A percentile compares a stretch with the other conserved stretches of the same genome.
Conservation (phyloP, 1,140 invertebrate species). For the Pachypsylla venusta region DNA sequence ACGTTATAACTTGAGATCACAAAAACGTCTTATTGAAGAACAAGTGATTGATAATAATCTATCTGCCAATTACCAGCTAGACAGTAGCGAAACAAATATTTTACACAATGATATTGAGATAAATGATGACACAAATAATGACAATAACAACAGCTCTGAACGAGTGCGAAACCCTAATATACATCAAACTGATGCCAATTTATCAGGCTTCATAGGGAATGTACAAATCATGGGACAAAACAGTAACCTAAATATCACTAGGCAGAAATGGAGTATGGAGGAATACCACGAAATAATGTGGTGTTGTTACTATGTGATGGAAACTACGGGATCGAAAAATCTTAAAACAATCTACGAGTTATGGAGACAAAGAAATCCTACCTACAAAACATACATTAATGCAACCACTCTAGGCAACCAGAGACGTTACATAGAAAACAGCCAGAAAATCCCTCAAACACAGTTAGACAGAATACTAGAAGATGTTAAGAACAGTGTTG, state of each 20-base stretch:
- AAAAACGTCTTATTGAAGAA: no score
- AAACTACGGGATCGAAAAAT: background rate
- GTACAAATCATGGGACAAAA: slow-evolving; percentile 1
- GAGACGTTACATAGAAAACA: background rate
- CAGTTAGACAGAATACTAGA: slow-evolving; percentile 3
- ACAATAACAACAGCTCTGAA: no score
- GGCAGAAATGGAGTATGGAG: slow-evolving; percentile 4
- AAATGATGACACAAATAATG: no score
- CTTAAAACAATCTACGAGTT: background rate
- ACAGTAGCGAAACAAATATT: no score
- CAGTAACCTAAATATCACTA: background rate
- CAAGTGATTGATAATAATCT: no score
- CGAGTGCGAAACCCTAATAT: no score
- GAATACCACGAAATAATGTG: slow-evolving; percentile 1
- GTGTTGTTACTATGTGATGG: background rate
- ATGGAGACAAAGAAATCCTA: background rate
- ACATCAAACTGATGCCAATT: background rate
- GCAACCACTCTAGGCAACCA: background rate
- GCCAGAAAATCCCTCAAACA: background rate
- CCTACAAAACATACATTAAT: background rate
- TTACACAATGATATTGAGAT: no score
- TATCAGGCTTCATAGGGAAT: background rate
- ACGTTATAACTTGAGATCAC: no score
- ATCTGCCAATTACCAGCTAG: no score
- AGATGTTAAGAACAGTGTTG: background rate